These are phyloP conservation scores for Miniopterus natalensis DNA, from an alignment of 2,113 vertebrate species.

Conservation along the genomic window DNA sequence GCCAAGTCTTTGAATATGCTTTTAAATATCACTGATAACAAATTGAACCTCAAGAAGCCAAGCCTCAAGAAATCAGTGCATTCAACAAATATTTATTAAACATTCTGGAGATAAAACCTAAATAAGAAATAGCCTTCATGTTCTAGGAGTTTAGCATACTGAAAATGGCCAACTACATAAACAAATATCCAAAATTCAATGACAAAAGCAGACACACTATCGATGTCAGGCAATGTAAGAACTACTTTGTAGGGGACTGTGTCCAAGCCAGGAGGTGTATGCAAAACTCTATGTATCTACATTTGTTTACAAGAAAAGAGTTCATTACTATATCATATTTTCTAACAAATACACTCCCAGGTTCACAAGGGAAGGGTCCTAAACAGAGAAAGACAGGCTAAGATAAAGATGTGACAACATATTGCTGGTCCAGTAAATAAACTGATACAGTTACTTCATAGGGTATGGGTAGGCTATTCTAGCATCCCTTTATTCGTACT, in stretches of 20 bases:
- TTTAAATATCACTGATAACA: background rate
- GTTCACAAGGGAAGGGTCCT: background rate
- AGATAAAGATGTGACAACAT: background rate
- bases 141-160: background rate
- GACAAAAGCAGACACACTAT: background rate
- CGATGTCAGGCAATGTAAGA: background rate
- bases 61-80: constrained; percentile 5
- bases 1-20: background rate
- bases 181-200: background rate
- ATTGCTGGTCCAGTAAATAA: background rate
- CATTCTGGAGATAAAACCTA: background rate
- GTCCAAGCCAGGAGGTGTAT: background rate
- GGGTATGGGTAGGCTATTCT: background rate
- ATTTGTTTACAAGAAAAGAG: background rate
- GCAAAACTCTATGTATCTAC: background rate
- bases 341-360: background rate
- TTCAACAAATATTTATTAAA: background rate
- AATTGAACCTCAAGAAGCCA: background rate
- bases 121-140: background rate
- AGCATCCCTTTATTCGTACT: background rate
- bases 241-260: background rate
- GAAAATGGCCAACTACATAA: background rate
- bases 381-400: background rate
- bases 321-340: background rate
- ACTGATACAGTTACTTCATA: background rate